phyloP scores from a whole-genome alignment of 2,888 invertebrate genomes.

The Chymomyza fuscimana region DNA sequence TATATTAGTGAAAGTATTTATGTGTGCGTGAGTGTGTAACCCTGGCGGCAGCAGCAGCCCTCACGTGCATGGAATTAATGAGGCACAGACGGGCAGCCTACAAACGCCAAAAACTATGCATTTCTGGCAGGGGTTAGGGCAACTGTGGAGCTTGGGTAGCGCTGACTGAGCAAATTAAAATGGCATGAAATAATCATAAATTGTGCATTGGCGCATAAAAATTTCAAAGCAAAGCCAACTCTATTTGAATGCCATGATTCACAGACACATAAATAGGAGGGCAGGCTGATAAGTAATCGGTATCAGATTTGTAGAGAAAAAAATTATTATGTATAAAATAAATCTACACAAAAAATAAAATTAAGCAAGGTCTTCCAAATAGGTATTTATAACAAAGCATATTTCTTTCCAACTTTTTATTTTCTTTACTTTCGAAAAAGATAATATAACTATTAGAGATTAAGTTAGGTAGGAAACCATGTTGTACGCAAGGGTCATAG shows the following conservation, averaged over 20 bases:
- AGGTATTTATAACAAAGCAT: too few relatives aligned
- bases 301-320: too few relatives aligned
- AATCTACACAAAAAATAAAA: too few relatives aligned
- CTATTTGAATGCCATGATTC: slow-evolving; percentile 41
- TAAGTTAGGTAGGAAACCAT: too few relatives aligned
- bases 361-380: too few relatives aligned
- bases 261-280: background rate
- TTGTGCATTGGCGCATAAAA: slow-evolving; percentile 63
- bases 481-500: too few relatives aligned
- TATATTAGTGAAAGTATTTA: slow-evolving; percentile 63
- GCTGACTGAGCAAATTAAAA: slow-evolving; percentile 65
- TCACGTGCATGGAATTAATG: slow-evolving; percentile 68
- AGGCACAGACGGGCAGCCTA: slow-evolving; percentile 27
- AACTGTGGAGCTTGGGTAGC: background rate
- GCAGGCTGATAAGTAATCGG: background rate
- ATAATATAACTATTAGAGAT: too few relatives aligned
- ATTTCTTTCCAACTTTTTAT: too few relatives aligned
- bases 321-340: too few relatives aligned
- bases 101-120: slow-evolving; percentile 6
- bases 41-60: slow-evolving; percentile 32
- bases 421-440: too few relatives aligned
- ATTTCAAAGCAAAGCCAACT: slow-evolving; percentile 32
- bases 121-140: slow-evolving; percentile 6
- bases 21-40: background rate
- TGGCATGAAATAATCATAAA: slow-evolving; percentile 61